Percentiles rank a stretch among this genome's conserved stretches.
Conservation (phyloP, 1,140 invertebrate species). For the Drosophila repletoides region DNA sequence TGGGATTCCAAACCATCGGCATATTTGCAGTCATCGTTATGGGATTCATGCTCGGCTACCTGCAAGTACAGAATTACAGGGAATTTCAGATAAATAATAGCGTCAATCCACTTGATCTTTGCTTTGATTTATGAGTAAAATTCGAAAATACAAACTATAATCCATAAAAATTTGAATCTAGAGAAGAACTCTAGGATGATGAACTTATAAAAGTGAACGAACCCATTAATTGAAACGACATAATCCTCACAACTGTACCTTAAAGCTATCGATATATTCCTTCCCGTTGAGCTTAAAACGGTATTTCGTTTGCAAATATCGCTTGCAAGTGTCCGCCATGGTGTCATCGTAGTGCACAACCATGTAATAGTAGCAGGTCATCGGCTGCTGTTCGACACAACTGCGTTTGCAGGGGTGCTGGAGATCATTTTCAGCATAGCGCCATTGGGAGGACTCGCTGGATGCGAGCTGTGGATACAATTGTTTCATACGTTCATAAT, state of each 20-base stretch:
- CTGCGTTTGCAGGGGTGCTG: slow-evolving; percentile 70
- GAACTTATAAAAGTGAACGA: too few species aligned
- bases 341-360: slow-evolving; percentile 78
- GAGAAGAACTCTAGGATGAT: too few species aligned
- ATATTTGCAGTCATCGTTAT: slow-evolving; percentile 83
- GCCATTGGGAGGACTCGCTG: slow-evolving; percentile 61
- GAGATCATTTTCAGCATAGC: slow-evolving; percentile 54
- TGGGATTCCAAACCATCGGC: slow-evolving; percentile 84
- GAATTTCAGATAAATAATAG: too few species aligned
- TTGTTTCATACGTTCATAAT: slow-evolving; percentile 64
- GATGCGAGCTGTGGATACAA: slow-evolving; percentile 59
- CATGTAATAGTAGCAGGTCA: slow-evolving; percentile 81
- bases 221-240: too few species aligned
- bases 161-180: too few species aligned
- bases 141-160: too few species aligned
- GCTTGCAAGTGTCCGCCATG: slow-evolving; percentile 64
- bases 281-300: slow-evolving; percentile 54
- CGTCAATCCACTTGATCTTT: too few species aligned
- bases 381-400: slow-evolving; percentile 58
- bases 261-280: slow-evolving; percentile 57
- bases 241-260: too few species aligned
- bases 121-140: too few species aligned
- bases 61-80: too few species aligned
- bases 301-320: slow-evolving; percentile 62
- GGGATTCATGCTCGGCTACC: slow-evolving; percentile 31